Evolutionary conservation across 2,113 vertebrate species (phyloP).

Genomic region (Pipa parva): DNA sequence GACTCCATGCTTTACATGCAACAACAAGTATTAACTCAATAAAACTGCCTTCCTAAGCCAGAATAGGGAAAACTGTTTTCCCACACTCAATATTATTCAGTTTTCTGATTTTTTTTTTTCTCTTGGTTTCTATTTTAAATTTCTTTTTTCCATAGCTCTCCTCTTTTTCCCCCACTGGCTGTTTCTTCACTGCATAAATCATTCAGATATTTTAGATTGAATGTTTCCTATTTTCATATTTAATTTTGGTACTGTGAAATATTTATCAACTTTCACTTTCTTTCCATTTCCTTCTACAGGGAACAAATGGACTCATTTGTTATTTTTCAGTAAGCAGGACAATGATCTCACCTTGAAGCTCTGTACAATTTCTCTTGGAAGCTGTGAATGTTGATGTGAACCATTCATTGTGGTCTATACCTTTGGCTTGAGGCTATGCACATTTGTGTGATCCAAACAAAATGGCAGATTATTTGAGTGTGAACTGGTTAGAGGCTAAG

Average conservation of each 20-base stretch:
- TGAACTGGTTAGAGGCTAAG: too few species aligned
- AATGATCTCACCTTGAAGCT: not conserved
- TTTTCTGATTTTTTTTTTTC: slow-evolving; percentile 1
- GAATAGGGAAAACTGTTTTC: not conserved
- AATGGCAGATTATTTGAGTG: too few species aligned
- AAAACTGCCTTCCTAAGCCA: not conserved
- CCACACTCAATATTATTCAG: not conserved
- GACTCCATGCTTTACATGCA: not conserved
- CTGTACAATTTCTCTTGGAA: not conserved
- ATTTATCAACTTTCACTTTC: slow-evolving; percentile 31
- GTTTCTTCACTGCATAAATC: slow-evolving; percentile 38
- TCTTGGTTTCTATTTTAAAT: not conserved
- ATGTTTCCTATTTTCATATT: slow-evolving; percentile 43
- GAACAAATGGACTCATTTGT: slow-evolving; percentile 34
- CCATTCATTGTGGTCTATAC: too few species aligned
- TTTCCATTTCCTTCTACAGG: not conserved
- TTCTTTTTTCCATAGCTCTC: not conserved
- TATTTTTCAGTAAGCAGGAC: slow-evolving; percentile 8
- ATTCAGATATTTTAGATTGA: slow-evolving; percentile 38
- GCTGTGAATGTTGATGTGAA: not conserved
- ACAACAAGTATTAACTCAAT: not conserved
- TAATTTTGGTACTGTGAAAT: slow-evolving; percentile 41
- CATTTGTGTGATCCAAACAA: too few species aligned
- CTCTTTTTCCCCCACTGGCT: slow-evolving; percentile 18
- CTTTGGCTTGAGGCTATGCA: too few species aligned